These are phyloP conservation scores for Ophiothrix spiculata DNA, from an alignment of 35 echinoderm and acorn worm species.

Conservation along the genomic window DNA sequence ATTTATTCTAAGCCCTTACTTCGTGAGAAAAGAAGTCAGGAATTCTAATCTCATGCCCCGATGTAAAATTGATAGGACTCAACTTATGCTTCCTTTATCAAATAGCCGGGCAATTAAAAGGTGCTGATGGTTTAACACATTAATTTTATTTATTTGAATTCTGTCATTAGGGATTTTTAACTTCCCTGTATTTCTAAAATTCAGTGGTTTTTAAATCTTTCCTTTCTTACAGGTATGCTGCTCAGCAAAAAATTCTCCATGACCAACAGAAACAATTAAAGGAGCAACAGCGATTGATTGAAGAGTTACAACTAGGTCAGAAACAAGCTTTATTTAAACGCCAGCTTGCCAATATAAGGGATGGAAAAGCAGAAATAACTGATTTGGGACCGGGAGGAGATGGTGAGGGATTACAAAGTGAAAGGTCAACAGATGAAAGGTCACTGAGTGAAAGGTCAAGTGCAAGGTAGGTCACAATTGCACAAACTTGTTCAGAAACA, in stretches of 20 bases:
- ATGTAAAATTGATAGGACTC: no score
- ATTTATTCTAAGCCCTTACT: no score
- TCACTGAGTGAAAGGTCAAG: no score
- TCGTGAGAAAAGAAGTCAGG: no score
- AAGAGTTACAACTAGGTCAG: constrained; percentile 68
- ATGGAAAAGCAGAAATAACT: background rate
- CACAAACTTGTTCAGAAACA: no score
- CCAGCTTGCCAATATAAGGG: constrained; percentile 31
- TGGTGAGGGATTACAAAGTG: background rate
- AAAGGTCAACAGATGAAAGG: background rate
- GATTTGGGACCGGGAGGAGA: background rate
- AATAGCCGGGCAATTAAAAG: no score
- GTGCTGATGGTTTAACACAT: no score
- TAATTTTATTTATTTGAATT: no score
- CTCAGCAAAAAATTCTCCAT: constrained; percentile 76
- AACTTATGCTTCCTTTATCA: no score
- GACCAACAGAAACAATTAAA: constrained; percentile 83
- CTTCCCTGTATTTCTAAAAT: no score
- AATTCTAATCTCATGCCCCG: no score
- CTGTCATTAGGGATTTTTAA: no score
- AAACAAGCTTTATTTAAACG: constrained; percentile 57
- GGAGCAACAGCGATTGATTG: constrained; percentile 80
- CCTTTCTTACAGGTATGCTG: constrained; percentile 91
- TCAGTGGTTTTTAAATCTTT: constrained; percentile 27
- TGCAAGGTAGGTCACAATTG: background rate